Base-by-base conservation (phyloP, 2,888 invertebrate species). In the Athalia rosae region DNA sequence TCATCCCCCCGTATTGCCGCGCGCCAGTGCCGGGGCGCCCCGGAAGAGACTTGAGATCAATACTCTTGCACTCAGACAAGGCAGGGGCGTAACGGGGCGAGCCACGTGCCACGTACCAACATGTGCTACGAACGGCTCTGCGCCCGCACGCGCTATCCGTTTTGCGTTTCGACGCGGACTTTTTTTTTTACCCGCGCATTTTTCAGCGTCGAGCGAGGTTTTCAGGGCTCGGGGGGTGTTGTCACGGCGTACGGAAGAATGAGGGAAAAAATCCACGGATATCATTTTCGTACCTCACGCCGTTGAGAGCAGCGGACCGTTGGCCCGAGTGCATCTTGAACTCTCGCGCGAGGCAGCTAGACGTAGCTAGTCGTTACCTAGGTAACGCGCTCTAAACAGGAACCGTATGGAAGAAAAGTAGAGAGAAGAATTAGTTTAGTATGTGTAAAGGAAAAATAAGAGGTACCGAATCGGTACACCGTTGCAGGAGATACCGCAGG, bases 11-110 rank as follows among this genome's bases (percentile, higher is more conserved):
- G n/a, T 69, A 56, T 53, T 74, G 28, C 62, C 78, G 53, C 61
- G 62, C 78, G 56, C 61, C 76, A 69, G 41, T 76, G 67, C 62
- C 61, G 66, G 50, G 74, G 73, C 77, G 59, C 73, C 67, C 67
- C 79, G 71, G 66, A 74, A 56, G 78, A 69, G 78, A 66, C 61
- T 59, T 69, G 67, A 82, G 87, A 88, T 88, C 88, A 88, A 88
- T 88, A 88, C 87, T 86, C 83, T 84, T 85, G 87, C 84, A 87
- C 87, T 84, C 83, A 79, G 84, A 81, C 83, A 82, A 82, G 82
- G 84, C 85, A 86, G 84, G 85, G 83, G 82, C 83, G 84, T 61
- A 61, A 5, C 15, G 48, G 48, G 47, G 28, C n/a, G 7, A 15
- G 11, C 74, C 48, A 48, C 61, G 74, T 61, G 74, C 74, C 74